These are phyloP conservation scores for Macrosoma leucophasiata DNA, from an alignment of 2,888 invertebrate species.

Conservation along the genomic window DNA sequence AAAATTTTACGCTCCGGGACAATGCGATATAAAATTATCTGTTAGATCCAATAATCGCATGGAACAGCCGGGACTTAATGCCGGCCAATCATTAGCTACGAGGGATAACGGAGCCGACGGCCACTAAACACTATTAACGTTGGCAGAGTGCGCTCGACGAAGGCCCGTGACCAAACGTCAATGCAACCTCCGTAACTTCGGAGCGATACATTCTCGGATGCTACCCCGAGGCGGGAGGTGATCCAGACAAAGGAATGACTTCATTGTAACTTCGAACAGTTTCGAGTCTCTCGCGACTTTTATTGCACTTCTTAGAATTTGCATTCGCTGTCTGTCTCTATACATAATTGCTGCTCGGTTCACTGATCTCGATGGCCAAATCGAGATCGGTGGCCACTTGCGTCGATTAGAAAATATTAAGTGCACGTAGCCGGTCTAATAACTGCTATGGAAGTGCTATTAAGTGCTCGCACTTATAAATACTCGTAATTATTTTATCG, in stretches of 20 bases:
- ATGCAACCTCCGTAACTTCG: constrained; percentile 53
- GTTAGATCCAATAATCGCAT: constrained; percentile 76
- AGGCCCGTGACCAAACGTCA: constrained; percentile 73
- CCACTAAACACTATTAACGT: constrained; percentile 49
- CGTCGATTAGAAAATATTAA: too few relatives aligned
- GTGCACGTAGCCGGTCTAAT: constrained; percentile 32
- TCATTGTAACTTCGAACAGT: constrained; percentile 56
- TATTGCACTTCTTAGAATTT: constrained; percentile 47
- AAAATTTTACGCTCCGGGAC: constrained; percentile 75
- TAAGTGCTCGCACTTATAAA: constrained; percentile 64
- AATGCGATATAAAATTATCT: constrained; percentile 76
- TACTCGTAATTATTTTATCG: constrained; percentile 69
- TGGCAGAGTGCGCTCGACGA: constrained; percentile 38
- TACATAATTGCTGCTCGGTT: constrained; percentile 29
- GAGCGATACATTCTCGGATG: constrained; percentile 38
- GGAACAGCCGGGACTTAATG: constrained; percentile 72
- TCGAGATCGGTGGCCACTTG: too few relatives aligned
- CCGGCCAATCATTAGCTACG: constrained; percentile 75
- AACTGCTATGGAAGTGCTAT: constrained; percentile 46
- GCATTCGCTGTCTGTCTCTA: constrained; percentile 18
- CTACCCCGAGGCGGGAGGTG: constrained; percentile 50
- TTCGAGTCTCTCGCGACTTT: constrained; percentile 37
- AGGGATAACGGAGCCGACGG: constrained; percentile 72
- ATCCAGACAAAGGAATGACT: constrained; percentile 65
- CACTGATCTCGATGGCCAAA: neutral